Percentiles rank a stretch among this genome's conserved stretches.
Evolutionary conservation across 2,888 invertebrate species (phyloP).

Genomic region (Diadromus collaris): DNA sequence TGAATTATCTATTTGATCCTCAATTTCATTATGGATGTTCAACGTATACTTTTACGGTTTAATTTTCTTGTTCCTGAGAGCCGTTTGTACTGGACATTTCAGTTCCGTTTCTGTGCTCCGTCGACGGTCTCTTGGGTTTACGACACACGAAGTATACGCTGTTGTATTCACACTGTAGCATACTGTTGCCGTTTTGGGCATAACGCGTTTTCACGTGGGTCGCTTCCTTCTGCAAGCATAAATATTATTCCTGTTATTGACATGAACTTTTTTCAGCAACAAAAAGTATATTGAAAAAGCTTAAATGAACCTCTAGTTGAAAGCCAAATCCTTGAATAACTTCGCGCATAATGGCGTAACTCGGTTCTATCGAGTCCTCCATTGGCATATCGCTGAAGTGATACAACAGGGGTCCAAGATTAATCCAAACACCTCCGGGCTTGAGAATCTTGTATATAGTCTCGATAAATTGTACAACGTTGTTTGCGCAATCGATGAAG

Average conservation of each 20-base stretch:
- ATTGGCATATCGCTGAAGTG: constrained; percentile 92
- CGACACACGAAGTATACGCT: constrained; percentile 96
- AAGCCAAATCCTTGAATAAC: constrained; percentile 93
- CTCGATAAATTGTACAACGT: constrained; percentile 97
- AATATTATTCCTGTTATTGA: constrained; percentile 34
- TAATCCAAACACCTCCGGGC: constrained; percentile 95
- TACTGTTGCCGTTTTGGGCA: constrained; percentile 95
- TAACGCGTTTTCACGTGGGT: constrained; percentile 92
- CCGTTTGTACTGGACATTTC: constrained; percentile 70
- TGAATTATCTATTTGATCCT: constrained; percentile 56
- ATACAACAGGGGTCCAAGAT: constrained; percentile 95
- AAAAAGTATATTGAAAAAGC: constrained; percentile 16
- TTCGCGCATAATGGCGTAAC: constrained; percentile 90
- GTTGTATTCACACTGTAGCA: constrained; percentile 95
- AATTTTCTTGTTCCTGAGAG: constrained; percentile 71
- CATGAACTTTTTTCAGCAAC: neutral
- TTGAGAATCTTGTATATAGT: constrained; percentile 94
- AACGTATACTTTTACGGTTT: constrained; percentile 16
- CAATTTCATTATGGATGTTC: constrained; percentile 14
- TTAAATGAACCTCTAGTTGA: constrained; percentile 84
- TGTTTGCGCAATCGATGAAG: constrained; percentile 99
- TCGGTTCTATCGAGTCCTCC: constrained; percentile 96
- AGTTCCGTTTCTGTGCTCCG: constrained; percentile 71
- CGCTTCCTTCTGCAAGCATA: constrained; percentile 86
- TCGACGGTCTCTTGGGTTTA: constrained; percentile 83